These are phyloP conservation scores for Philypnodon macrostomus DNA, from an alignment of 2,797 vertebrate species.

Conservation along the genomic window DNA sequence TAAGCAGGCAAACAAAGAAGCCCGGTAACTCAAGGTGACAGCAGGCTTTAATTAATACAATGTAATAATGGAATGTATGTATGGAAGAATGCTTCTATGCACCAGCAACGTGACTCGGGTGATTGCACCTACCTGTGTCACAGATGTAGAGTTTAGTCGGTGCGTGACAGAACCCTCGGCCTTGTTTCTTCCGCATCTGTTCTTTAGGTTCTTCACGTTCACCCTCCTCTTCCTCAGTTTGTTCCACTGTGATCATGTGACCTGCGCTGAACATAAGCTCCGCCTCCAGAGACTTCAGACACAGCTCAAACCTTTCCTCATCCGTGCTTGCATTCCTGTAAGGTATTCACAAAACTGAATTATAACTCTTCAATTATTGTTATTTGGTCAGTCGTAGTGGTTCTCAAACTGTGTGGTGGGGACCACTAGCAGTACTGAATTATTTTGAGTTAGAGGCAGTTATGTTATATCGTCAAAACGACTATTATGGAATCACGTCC, in stretches of 20 bases:
- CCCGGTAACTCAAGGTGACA: too few species aligned
- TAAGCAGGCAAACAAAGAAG: too few species aligned
- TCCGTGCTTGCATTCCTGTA: slow-evolving; percentile 39
- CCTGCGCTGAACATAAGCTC: slow-evolving; percentile 57
- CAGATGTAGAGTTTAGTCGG: slow-evolving; percentile 51
- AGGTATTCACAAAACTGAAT: neutral
- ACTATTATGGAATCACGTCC: too few species aligned
- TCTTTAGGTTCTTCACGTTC: slow-evolving; percentile 28
- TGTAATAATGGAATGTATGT: too few species aligned
- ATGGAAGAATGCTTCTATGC: neutral
- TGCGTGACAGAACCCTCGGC: slow-evolving; percentile 47
- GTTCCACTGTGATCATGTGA: slow-evolving; percentile 41
- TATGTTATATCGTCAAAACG: too few species aligned
- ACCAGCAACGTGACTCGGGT: too few species aligned
- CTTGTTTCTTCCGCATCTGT: slow-evolving; percentile 48
- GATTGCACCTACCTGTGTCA: slow-evolving; percentile 65
- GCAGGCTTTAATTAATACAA: too few species aligned
- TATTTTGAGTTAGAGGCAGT: too few species aligned
- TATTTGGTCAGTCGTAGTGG: too few species aligned
- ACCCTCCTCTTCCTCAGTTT: slow-evolving; percentile 17
- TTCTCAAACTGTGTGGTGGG: neutral
- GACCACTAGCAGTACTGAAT: too few species aligned
- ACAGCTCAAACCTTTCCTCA: slow-evolving; percentile 51
- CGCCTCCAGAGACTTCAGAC: slow-evolving; percentile 53
- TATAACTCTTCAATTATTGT: too few species aligned